Conservation (phyloP, 2,113 vertebrate genomes). For the Actenoides lindsayi region DNA sequence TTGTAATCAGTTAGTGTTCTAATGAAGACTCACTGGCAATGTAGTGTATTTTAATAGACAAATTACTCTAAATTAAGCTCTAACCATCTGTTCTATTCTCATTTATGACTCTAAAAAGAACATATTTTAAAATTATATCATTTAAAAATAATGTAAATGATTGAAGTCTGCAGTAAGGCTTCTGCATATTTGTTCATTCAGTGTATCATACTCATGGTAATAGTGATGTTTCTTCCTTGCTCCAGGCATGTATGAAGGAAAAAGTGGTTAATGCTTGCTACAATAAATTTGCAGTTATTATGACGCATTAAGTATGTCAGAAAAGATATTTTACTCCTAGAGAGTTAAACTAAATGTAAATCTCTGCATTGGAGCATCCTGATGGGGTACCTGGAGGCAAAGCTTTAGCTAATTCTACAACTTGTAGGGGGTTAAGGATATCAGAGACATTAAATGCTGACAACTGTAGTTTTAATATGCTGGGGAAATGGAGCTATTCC, state of each 20-base stretch:
- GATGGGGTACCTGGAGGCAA: constrained; percentile 69
- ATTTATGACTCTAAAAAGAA: constrained; percentile 66
- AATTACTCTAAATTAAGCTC: constrained; percentile 68
- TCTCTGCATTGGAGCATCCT: constrained; percentile 56
- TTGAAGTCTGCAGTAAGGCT: constrained; percentile 47
- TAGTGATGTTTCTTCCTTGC: constrained; percentile 50
- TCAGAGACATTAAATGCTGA: constrained; percentile 60
- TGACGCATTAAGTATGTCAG: constrained; percentile 60
- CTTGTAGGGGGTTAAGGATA: constrained; percentile 67
- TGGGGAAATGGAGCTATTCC: constrained; percentile 64
- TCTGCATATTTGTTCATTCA: constrained; percentile 52
- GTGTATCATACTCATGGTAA: constrained; percentile 39
- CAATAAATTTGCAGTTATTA: constrained; percentile 70
- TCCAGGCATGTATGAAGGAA: constrained; percentile 58
- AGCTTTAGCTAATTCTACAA: constrained; percentile 67
- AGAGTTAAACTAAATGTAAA: constrained; percentile 48
- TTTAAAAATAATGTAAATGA: constrained; percentile 66
- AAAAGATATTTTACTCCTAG: constrained; percentile 58
- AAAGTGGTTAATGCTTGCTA: constrained; percentile 53
- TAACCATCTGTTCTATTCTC: constrained; percentile 68
- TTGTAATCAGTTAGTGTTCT: constrained; percentile 36
- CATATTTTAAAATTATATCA: constrained; percentile 63
- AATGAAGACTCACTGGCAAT: constrained; percentile 59
- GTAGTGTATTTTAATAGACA: constrained; percentile 65
- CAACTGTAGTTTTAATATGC: constrained; percentile 67